These are phyloP conservation scores for Fratercula arctica DNA, from an alignment of 2,797 vertebrate species.

Conservation along the genomic window DNA sequence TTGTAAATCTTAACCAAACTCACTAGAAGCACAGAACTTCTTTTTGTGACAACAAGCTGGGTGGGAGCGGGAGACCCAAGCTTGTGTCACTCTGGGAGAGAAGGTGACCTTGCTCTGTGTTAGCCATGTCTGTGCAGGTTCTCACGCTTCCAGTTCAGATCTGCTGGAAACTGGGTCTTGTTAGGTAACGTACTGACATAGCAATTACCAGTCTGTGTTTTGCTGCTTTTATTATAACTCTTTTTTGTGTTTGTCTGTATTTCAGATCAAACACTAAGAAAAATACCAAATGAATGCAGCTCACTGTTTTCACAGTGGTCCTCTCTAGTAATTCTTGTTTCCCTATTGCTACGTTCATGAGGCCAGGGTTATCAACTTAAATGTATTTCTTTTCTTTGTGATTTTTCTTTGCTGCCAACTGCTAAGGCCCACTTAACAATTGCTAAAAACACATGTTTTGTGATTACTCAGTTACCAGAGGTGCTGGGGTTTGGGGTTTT, in stretches of 20 bases:
- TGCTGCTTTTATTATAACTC: neutral
- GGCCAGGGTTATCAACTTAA: neutral
- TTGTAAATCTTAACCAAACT: neutral
- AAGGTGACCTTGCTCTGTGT: neutral
- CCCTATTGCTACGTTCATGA: neutral
- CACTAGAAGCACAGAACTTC: neutral
- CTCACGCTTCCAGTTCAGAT: neutral
- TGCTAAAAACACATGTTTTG: neutral
- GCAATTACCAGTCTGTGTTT: neutral
- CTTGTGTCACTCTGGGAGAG: neutral
- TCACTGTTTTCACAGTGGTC: neutral
- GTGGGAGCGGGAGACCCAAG: neutral
- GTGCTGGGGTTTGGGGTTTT: neutral
- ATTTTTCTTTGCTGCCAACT: neutral
- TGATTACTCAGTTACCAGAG: neutral
- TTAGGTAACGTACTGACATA: neutral
- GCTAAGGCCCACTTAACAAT: neutral
- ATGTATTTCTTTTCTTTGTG: neutral
- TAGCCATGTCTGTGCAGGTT: neutral
- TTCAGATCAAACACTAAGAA: neutral
- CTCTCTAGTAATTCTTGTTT: neutral
- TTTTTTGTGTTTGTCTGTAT: neutral
- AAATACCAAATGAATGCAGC: neutral
- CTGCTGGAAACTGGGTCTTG: neutral
- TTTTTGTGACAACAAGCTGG: neutral